Evolutionary conservation across 2,797 vertebrate species (phyloP).

Genomic region (Scomberomorus guttatus): DNA sequence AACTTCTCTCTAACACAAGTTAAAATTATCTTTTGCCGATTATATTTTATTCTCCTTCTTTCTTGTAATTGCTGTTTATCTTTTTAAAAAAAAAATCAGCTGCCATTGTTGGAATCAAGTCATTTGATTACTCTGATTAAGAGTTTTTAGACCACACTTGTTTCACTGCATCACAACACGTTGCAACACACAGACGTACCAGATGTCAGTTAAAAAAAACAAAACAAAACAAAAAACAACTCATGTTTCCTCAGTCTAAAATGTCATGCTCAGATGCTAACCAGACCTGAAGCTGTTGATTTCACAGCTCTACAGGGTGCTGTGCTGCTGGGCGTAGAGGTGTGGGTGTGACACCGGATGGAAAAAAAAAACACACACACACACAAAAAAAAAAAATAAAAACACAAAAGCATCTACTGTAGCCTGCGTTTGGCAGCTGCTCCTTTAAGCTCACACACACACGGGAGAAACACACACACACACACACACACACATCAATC

Average conservation of each 20-base stretch:
- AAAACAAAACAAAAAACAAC: neutral
- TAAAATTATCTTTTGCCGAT: slow-evolving; percentile 12
- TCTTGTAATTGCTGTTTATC: neutral
- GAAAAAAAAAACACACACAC: slow-evolving; percentile 3
- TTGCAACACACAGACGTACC: neutral
- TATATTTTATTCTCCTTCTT: neutral
- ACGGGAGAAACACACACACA: slow-evolving; percentile 30
- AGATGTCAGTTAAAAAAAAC: slow-evolving; percentile 7
- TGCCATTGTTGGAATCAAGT: neutral
- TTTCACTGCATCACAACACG: slow-evolving; percentile 13
- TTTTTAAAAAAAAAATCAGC: neutral
- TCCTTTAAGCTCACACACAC: slow-evolving; percentile 58
- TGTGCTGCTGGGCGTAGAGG: slow-evolving; percentile 36
- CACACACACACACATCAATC: slow-evolving; percentile 57
- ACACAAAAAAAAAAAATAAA: neutral
- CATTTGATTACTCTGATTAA: slow-evolving; percentile 4
- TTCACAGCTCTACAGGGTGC: slow-evolving; percentile 29
- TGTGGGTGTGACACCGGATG: slow-evolving; percentile 62
- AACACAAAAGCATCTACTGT: slow-evolving; percentile 7
- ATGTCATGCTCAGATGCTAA: slow-evolving; percentile 61
- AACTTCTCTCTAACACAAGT: slow-evolving; percentile 14
- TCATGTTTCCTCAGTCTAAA: slow-evolving; percentile 32
- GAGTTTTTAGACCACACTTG: neutral
- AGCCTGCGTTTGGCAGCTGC: slow-evolving; percentile 69
- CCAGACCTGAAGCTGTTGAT: slow-evolving; percentile 48